Evolutionary conservation across 1,140 invertebrate species (phyloP).

Genomic region (Yoshiicerus persimilis): DNA sequence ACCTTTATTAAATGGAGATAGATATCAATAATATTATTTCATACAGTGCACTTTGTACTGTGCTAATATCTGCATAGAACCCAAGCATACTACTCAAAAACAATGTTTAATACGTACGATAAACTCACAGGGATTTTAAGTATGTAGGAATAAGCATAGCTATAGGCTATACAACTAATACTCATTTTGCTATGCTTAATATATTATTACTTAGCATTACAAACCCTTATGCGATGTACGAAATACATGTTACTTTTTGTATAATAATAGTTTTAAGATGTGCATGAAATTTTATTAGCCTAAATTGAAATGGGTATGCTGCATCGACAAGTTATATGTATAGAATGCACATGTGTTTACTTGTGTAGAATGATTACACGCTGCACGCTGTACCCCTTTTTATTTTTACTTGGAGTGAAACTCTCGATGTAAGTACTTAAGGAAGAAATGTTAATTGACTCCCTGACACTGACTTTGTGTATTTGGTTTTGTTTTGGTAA

Average conservation of each 20-base stretch:
- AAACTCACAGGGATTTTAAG: no score
- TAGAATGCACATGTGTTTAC: background rate
- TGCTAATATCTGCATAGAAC: no score
- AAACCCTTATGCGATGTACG: no score
- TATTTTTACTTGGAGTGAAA: background rate
- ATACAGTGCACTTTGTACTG: background rate
- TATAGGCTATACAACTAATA: no score
- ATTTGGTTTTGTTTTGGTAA: background rate
- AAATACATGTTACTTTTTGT: no score
- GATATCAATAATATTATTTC: background rate
- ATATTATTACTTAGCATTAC: no score
- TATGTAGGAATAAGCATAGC: no score
- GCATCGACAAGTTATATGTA: background rate
- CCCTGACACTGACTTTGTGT: background rate
- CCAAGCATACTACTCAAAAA: no score
- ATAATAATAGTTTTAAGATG: no score
- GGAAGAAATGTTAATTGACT: background rate
- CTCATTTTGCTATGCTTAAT: no score
- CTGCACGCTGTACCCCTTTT: background rate
- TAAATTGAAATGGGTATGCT: background rate
- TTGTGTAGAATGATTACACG: background rate
- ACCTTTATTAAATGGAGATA: background rate
- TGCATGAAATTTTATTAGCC: background rate
- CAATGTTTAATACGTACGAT: no score
- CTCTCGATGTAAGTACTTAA: background rate